phyloP scores from a whole-genome alignment of 1,140 invertebrate genomes.

The Sycophila sp. region DNA sequence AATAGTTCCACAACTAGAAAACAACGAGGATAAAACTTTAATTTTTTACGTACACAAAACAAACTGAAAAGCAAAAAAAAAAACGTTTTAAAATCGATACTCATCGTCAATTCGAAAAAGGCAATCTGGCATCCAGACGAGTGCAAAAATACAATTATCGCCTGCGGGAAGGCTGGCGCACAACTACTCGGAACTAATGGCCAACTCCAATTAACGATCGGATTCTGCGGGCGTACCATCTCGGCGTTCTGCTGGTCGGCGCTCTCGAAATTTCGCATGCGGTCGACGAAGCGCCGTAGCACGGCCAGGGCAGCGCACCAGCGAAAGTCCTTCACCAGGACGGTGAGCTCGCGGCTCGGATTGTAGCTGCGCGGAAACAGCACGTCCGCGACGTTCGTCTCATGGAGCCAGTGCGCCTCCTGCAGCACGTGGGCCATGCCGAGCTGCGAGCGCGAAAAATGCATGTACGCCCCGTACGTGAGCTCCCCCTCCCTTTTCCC shows the following conservation, averaged over 20 bases:
- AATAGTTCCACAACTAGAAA: no score
- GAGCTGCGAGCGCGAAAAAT: constrained; percentile 51
- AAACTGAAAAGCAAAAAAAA: no score
- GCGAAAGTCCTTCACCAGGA: constrained; percentile 74
- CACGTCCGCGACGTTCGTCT: constrained; percentile 68
- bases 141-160: neutral
- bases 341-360: constrained; percentile 64
- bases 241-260: no score
- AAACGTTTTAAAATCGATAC: no score
- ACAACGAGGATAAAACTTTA: no score
- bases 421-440: constrained; percentile 72
- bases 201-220: no score
- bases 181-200: no score
- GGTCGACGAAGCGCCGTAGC: constrained; percentile 67
- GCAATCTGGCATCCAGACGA: no score
- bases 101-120: no score
- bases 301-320: constrained; percentile 72
- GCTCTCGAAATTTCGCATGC: constrained; percentile 31
- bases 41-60: no score
- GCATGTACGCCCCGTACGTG: neutral
- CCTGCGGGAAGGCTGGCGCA: no score
- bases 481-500: neutral
- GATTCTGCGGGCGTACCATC: no score
- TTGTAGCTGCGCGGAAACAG: constrained; percentile 77
- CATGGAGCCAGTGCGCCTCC: constrained; percentile 72